Conservation (phyloP, 2,113 vertebrate species). For the Microtus montanus region DNA sequence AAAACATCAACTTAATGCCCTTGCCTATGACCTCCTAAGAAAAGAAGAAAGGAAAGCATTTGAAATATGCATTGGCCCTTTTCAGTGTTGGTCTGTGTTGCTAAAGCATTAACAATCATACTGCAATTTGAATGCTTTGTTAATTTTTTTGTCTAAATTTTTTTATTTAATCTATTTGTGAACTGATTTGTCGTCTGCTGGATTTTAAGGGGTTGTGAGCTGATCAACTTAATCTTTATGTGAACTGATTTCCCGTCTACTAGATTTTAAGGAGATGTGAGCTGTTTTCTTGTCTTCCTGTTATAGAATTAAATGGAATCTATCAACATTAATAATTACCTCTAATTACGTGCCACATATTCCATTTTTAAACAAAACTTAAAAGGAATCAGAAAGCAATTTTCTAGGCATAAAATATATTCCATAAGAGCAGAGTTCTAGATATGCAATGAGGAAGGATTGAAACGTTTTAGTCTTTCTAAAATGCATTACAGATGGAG, state of each 20-base stretch:
- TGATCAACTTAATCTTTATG: conserved; percentile 58
- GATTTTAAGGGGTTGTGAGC: conserved; percentile 57
- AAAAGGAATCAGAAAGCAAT: background rate
- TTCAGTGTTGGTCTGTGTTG: background rate
- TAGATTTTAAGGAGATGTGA: conserved; percentile 55
- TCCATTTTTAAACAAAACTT: conserved; percentile 57
- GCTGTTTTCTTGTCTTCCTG: conserved; percentile 56
- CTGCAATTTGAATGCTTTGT: conserved; percentile 21
- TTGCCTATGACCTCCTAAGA: background rate
- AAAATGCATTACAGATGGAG: background rate
- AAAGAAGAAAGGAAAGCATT: background rate
- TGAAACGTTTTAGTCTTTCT: background rate
- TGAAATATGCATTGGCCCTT: background rate
- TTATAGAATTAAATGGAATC: conserved; percentile 37
- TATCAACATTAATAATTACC: conserved; percentile 57
- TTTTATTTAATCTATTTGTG: conserved; percentile 52
- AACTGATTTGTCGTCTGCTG: conserved; percentile 48
- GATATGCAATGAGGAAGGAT: background rate
- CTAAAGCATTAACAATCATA: background rate
- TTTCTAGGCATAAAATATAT: background rate
- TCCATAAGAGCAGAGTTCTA: background rate
- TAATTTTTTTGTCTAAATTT: background rate
- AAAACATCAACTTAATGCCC: background rate
- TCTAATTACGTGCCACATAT: conserved; percentile 34
- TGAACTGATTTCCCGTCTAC: conserved; percentile 44